A percentile compares a stretch with the other conserved stretches of the same genome.
These are phyloP conservation scores for Dinomys branickii DNA, from an alignment of 2,113 vertebrate genomes.

Conservation along the genomic window DNA sequence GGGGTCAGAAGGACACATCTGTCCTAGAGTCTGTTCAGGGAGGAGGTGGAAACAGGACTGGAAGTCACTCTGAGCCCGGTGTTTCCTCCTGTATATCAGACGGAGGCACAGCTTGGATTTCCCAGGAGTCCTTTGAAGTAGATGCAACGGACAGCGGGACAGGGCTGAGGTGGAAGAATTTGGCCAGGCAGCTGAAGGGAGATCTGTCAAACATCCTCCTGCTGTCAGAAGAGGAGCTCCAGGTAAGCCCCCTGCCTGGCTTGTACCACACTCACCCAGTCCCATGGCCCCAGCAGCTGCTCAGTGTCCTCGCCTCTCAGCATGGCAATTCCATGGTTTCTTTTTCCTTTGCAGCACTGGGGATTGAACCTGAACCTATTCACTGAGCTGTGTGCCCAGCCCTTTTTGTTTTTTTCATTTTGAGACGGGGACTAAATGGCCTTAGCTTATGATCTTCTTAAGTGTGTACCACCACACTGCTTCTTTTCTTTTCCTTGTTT, in stretches of 20 bases:
- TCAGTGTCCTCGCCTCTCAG: not conserved
- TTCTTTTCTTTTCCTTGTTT: not conserved
- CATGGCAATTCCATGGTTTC: not conserved
- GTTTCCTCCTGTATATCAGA: slow-evolving; percentile 79
- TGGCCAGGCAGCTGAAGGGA: slow-evolving; percentile 90
- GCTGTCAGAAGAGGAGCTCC: slow-evolving; percentile 94
- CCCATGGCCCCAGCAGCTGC: too few relatives aligned
- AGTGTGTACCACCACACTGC: not conserved
- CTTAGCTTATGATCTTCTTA: not conserved
- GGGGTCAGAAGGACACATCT: not conserved
- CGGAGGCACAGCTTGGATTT: slow-evolving; percentile 90
- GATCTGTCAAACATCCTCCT: slow-evolving; percentile 93
- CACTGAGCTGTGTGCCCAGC: too few relatives aligned
- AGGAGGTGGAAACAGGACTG: not conserved
- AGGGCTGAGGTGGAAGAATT: slow-evolving; percentile 85
- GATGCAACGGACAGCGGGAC: slow-evolving; percentile 82
- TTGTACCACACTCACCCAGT: accelerated
- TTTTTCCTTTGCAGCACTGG: not conserved
- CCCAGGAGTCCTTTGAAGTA: slow-evolving; percentile 80
- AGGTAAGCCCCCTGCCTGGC: slow-evolving; percentile 84
- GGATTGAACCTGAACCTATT: not conserved
- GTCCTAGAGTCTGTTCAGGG: not conserved
- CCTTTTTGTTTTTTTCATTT: not conserved
- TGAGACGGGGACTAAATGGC: not conserved
- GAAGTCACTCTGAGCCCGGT: not conserved